Base-by-base conservation (phyloP, 1,140 invertebrate genomes). In the Hycleus cichorii region DNA sequence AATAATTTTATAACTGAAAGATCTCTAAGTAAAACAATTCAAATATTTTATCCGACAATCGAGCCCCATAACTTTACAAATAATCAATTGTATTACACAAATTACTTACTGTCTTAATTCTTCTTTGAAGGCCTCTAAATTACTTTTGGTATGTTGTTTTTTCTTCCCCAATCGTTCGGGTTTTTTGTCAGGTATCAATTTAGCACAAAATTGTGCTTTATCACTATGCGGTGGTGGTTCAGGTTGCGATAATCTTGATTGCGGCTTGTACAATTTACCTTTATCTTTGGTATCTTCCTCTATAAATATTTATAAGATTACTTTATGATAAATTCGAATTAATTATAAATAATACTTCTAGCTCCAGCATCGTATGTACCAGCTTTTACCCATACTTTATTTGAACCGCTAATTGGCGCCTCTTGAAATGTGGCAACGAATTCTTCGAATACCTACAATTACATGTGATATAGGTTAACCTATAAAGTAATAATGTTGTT, bases 371-470 rank as follows among this genome's bases (percentile, higher is more conserved):
- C 93, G 69, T 97, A 97, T 2, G 91, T 93, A 46, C 93, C 93
- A 47, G 94, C 95, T 75, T 97, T 96, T 0, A 98, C 90, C 93
- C 95, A 98, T 52, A 95, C 86, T 79, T 97, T 97, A 24, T 84
- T 88, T 4, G 81, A 78, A 69, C 89, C 89, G 69, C 81, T 86
- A 26, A 80, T 76, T 2, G 89, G 86, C 5, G 85, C 82, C 60
- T 97, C 91, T 82, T 96, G 91, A 78, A 98, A 98, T 9, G 93
- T 95, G 55, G 93, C 93, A 18, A 97, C 91, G 83, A 97, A 98
- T 75, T 97, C 94, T 81, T 97, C 88, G 77, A 95, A 97, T 4
- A 90, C 93, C 83, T 93, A 59, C 39, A 75, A 52, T n/a, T 59
- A 39, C 24, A 12, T 50, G n/a, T 4, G 9, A 50, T 49, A 12